Conservation (phyloP, 35 echinoderm and acorn worm genomes). For the Anneissia japonica region DNA sequence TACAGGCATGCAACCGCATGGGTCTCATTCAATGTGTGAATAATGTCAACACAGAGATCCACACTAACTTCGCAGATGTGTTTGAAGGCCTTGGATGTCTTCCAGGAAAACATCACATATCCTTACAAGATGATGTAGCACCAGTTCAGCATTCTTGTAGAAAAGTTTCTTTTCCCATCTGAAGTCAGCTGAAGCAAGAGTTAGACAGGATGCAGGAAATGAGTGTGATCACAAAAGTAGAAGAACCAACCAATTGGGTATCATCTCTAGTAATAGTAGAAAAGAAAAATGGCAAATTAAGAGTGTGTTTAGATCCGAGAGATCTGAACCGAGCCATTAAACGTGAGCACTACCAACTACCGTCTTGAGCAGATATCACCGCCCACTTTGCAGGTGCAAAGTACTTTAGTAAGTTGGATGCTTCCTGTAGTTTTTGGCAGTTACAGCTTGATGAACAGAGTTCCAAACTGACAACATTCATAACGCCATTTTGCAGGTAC, state of each 20-base stretch:
- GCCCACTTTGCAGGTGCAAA: conserved; percentile 35
- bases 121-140: too few relatives aligned
- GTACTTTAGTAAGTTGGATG: conserved; percentile 40
- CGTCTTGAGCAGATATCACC: conserved; percentile 18
- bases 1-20: too few relatives aligned
- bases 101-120: too few relatives aligned
- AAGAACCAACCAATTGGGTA: conserved; percentile 37
- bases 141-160: too few relatives aligned
- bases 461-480: conserved; percentile 39
- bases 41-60: background rate
- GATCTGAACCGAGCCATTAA: conserved; percentile 8
- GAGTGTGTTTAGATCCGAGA: conserved; percentile 21
- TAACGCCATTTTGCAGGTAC: conserved; percentile 55
- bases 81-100: background rate
- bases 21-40: background rate
- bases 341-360: conserved; percentile 19
- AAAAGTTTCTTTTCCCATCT: too few relatives aligned
- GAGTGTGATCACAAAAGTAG: conserved; percentile 26
- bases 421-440: conserved; percentile 52
- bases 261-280: conserved; percentile 12
- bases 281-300: conserved; percentile 31
- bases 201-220: background rate
- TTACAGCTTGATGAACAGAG: conserved; percentile 37
- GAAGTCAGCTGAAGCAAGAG: too few relatives aligned
- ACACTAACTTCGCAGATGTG: background rate